A percentile compares a stretch with the other conserved stretches of the same genome.
These are phyloP conservation scores for Drosophila ercepeae DNA, from an alignment of 1,140 invertebrate species.

Conservation along the genomic window DNA sequence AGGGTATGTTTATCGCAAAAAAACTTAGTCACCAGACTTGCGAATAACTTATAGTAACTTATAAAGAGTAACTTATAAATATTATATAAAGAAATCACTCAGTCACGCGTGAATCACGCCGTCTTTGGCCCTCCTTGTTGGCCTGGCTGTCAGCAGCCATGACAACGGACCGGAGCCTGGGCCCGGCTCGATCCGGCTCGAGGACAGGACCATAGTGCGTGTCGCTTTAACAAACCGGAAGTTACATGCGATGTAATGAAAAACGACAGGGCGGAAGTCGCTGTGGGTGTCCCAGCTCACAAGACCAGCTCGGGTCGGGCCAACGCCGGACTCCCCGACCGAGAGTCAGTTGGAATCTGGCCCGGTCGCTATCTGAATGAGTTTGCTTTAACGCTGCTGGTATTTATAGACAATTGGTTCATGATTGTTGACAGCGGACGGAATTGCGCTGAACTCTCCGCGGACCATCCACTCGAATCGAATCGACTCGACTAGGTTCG, in stretches of 20 bases:
- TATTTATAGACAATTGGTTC: slow-evolving; percentile 83
- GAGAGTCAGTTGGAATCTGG: slow-evolving; percentile 4
- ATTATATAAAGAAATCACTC: background rate
- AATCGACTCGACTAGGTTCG: slow-evolving; percentile 14
- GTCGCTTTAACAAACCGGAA: slow-evolving; percentile 82
- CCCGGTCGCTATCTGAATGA: slow-evolving; percentile 51
- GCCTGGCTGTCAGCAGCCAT: slow-evolving; percentile 74
- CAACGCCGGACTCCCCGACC: slow-evolving; percentile 1
- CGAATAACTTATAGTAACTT: too few species aligned
- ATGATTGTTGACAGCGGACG: slow-evolving; percentile 78
- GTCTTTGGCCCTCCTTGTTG: slow-evolving; percentile 44
- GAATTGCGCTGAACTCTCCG: slow-evolving; percentile 55
- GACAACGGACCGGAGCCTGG: slow-evolving; percentile 42
- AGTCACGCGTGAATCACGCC: slow-evolving; percentile 6
- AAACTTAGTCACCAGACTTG: too few species aligned
- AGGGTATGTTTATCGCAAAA: too few species aligned
- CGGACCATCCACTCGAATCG: slow-evolving; percentile 34
- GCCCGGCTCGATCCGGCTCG: slow-evolving; percentile 23
- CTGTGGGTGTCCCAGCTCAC: slow-evolving; percentile 32
- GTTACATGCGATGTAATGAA: slow-evolving; percentile 81
- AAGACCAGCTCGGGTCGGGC: background rate
- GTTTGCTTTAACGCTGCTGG: slow-evolving; percentile 73
- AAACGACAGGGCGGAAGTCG: slow-evolving; percentile 78
- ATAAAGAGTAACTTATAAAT: background rate
- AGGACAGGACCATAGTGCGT: slow-evolving; percentile 63